Evolutionary conservation across 2,888 invertebrate genomes (phyloP), one percentile per base, ranked within the genome.

Genomic region (Rutpela maculata): DNA sequence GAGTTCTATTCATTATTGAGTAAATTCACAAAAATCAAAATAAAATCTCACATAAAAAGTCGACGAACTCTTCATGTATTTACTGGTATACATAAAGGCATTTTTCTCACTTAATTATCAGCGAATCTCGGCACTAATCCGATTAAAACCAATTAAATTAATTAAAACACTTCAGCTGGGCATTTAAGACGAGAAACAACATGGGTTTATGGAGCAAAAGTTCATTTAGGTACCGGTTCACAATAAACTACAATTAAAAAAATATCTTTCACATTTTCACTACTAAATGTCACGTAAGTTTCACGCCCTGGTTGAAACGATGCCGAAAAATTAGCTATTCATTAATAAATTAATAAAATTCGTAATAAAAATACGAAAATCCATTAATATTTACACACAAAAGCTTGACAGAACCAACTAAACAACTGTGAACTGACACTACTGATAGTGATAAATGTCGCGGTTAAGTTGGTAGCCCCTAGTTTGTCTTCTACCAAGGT

Each of bases 191-290:
- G 17, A 67, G 55, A 18, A 65, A 66, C 18, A 67, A 19, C 12
- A 75, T 67, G 19, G 73, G 73, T 77, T 79, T 81, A 79, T 76
- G 75, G 81, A 79, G 74, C 81, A 79, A 79, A 76, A 81, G 81
- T 81, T 81, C 81, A 81, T 70, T 70, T 69, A 73, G 10, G 73
- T 81, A 79, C 79, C 81, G 81, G 81, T 81, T 76, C 67, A 62
- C 68, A 12, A 70, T 19, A 69, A 75, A 76, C 66, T 68, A 62
- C 57, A 74, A 50, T 60, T 56, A 65, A 67, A 78, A 56, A 69
- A 63, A 19, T 59, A 70, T 76, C 50, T n/a, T 50, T 50, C 75
- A 74, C 77, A 77, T 74, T 73, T 76, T 76, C 68, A 26, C 72
- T 5, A 15, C 26, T 15, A 12, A 63, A 57, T 6, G 18, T 63